phyloP scores from a whole-genome alignment of 2,888 invertebrate species.

The Troides helena region DNA sequence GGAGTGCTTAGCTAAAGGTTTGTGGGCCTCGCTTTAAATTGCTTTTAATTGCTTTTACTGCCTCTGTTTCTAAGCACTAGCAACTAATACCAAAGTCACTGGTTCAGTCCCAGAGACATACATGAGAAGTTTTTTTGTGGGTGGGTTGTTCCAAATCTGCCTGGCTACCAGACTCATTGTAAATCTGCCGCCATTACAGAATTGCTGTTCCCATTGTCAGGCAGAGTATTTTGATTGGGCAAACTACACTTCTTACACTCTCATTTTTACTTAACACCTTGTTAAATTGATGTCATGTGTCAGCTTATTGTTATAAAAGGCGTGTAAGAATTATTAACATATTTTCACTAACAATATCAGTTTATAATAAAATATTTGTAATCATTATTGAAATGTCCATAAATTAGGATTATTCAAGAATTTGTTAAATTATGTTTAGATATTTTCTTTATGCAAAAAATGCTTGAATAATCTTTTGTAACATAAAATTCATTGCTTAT shows the following conservation, averaged over 20 bases:
- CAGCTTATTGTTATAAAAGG: not conserved
- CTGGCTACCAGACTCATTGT: too few species aligned
- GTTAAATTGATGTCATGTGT: too few species aligned
- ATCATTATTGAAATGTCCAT: not conserved
- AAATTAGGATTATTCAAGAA: not conserved
- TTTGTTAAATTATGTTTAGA: not conserved
- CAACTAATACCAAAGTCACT: too few species aligned
- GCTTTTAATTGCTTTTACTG: not conserved
- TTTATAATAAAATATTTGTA: not conserved
- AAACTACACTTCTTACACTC: too few species aligned
- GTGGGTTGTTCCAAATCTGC: too few species aligned
- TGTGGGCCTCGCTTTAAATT: slow-evolving; percentile 61
- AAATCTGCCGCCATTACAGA: too few species aligned
- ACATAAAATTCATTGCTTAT: not conserved
- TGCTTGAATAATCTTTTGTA: not conserved
- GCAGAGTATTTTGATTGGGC: not conserved
- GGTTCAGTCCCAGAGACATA: too few species aligned
- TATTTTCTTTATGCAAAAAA: not conserved
- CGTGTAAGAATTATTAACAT: too few species aligned
- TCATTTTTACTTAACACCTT: too few species aligned
- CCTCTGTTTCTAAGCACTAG: too few species aligned
- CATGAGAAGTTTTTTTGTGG: too few species aligned
- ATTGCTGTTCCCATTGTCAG: too few species aligned
- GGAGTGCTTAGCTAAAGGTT: slow-evolving; percentile 71
- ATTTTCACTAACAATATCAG: not conserved